Evolutionary conservation across 2,888 invertebrate genomes (phyloP).

Genomic region (Pollenia angustigena): DNA sequence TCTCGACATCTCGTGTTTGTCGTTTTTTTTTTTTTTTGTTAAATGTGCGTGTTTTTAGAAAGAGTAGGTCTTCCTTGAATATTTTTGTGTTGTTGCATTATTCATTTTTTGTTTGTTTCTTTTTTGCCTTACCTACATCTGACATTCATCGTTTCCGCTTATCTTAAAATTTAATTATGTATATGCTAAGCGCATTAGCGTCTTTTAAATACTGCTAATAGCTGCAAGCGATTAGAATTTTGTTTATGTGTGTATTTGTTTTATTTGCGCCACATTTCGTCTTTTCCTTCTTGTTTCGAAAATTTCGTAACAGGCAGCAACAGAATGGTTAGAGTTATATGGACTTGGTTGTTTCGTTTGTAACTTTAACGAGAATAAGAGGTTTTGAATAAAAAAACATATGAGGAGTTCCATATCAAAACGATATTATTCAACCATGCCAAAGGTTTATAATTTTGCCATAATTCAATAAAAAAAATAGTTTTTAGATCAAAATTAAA

Average conservation of each 20-base stretch:
- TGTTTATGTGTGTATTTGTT: conserved; percentile 69
- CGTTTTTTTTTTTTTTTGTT: conserved; percentile 27
- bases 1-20: conserved; percentile 67
- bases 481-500: too few relatives aligned
- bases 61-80: conserved; percentile 17
- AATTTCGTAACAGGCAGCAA: not conserved
- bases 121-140: conserved; percentile 67
- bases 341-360: not conserved
- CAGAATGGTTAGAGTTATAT: not conserved
- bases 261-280: conserved; percentile 38
- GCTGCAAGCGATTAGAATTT: conserved; percentile 75
- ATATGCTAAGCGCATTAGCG: conserved; percentile 76
- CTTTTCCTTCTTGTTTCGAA: not conserved
- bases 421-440: too few relatives aligned
- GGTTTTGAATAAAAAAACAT: too few relatives aligned
- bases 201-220: conserved; percentile 77
- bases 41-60: not conserved
- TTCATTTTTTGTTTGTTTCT: conserved; percentile 9
- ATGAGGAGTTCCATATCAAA: too few relatives aligned
- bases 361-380: not conserved
- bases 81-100: conserved; percentile 17
- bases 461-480: too few relatives aligned
- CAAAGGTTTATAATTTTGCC: too few relatives aligned
- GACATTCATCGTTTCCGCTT: conserved; percentile 76
- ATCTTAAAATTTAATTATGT: conserved; percentile 76